phyloP scores from a whole-genome alignment of 2,888 invertebrate species.

The Melanostoma mellinum region DNA sequence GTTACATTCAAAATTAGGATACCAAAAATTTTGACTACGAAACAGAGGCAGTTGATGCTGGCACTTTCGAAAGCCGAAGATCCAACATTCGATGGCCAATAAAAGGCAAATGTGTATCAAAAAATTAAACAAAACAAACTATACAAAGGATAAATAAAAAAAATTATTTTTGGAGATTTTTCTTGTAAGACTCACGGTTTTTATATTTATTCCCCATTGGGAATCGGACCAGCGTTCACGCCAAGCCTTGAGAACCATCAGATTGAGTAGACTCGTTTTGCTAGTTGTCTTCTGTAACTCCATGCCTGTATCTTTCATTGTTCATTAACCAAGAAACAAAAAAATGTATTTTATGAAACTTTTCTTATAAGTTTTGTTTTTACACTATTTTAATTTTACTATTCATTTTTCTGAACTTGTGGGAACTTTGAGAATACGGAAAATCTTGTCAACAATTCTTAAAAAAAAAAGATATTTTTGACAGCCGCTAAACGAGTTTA shows the following conservation, averaged over 20 bases:
- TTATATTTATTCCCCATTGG: slow-evolving; percentile 97
- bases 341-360: background rate
- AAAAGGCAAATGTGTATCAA: background rate
- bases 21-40: slow-evolving; percentile 77
- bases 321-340: slow-evolving; percentile 35
- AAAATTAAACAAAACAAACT: slow-evolving; percentile 12
- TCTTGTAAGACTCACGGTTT: slow-evolving; percentile 86
- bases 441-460: background rate
- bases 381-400: background rate
- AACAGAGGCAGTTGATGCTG: slow-evolving; percentile 79
- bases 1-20: slow-evolving; percentile 79
- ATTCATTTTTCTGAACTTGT: background rate
- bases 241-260: slow-evolving; percentile 87
- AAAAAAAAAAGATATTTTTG: slow-evolving; percentile 15
- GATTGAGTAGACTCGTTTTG: slow-evolving; percentile 90
- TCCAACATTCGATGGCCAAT: slow-evolving; percentile 75
- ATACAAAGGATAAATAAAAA: slow-evolving; percentile 11
- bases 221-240: slow-evolving; percentile 97
- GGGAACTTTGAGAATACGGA: background rate
- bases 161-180: too few relatives aligned
- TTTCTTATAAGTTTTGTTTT: background rate
- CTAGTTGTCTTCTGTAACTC: slow-evolving; percentile 90
- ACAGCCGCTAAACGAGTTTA: slow-evolving; percentile 15
- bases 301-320: slow-evolving; percentile 84
- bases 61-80: slow-evolving; percentile 78